Conservation (phyloP, 1,140 invertebrate species). For the Thaumetopoea pityocampa region DNA sequence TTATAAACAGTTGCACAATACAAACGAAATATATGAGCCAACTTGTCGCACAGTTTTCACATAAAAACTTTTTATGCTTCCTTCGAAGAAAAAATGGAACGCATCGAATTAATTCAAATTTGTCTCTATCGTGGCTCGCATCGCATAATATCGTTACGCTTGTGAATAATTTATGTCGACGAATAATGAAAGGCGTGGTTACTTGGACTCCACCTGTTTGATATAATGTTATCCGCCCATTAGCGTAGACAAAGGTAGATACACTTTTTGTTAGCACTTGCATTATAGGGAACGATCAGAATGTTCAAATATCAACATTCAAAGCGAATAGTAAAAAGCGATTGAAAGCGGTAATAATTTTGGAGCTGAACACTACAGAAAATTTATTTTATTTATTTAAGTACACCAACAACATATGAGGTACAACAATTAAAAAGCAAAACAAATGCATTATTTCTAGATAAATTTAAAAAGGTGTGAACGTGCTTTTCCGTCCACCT, state of each 20-base stretch:
- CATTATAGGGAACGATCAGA: too few species aligned
- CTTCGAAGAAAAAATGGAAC: conserved; percentile 39
- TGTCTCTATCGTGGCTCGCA: conserved; percentile 47
- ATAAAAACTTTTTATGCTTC: conserved; percentile 51
- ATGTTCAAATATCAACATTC: conserved; percentile 11
- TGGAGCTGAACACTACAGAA: too few species aligned
- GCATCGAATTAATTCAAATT: conserved; percentile 61
- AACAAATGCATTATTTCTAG: too few species aligned
- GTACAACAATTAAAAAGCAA: too few species aligned
- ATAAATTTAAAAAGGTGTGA: too few species aligned
- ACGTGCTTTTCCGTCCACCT: too few species aligned
- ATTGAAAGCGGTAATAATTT: too few species aligned
- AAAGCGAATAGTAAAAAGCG: too few species aligned
- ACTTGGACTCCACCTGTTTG: conserved; percentile 46
- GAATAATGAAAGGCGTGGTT: conserved; percentile 51
- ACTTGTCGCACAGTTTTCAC: conserved; percentile 32
- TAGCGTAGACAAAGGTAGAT: conserved; percentile 15
- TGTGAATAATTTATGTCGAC: conserved; percentile 52
- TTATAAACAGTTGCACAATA: conserved; percentile 27
- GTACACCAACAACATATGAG: too few species aligned
- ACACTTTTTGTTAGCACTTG: too few species aligned
- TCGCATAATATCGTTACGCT: conserved; percentile 49
- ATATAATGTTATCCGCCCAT: conserved; percentile 37
- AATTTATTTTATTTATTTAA: too few species aligned
- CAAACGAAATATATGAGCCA: conserved; percentile 28